Evolutionary conservation across 2,888 invertebrate genomes (phyloP).

Genomic region (Panzeria rudis): DNA sequence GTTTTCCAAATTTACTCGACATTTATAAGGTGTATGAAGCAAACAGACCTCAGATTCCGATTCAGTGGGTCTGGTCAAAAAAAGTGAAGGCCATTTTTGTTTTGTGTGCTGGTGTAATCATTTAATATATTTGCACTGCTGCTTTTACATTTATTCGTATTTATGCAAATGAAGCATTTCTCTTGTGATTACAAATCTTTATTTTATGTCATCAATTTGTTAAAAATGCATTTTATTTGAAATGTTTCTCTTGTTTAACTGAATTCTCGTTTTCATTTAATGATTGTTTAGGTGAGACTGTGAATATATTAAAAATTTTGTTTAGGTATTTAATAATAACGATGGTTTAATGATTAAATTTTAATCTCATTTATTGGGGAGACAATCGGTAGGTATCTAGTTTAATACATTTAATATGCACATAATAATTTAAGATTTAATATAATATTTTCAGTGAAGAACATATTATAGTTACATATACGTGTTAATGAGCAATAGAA

Average conservation of each 20-base stretch:
- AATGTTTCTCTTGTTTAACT: not conserved
- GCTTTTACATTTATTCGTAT: not conserved
- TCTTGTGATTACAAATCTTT: conserved; percentile 23
- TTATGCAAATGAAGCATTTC: conserved; percentile 5
- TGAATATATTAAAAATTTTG: not conserved
- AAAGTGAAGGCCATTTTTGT: too few species aligned
- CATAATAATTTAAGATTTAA: not conserved
- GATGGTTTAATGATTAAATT: not conserved
- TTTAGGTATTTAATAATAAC: conserved; percentile 1
- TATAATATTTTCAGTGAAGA: too few species aligned
- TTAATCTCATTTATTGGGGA: not conserved
- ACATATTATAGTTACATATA: too few species aligned
- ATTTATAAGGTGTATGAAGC: too few species aligned
- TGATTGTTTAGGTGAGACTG: not conserved
- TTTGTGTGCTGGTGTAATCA: too few species aligned
- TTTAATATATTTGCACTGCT: not conserved
- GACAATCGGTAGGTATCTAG: not conserved
- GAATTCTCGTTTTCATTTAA: not conserved
- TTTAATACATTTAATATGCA: not conserved
- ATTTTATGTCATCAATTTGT: conserved; percentile 16
- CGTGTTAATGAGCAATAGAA: too few species aligned
- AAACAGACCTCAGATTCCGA: too few species aligned
- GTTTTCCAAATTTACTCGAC: too few species aligned
- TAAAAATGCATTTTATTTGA: not conserved
- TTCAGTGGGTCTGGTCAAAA: too few species aligned